Evolutionary conservation across 2,888 invertebrate species (phyloP), one percentile per base, ranked within the genome.

Genomic region (Octodonta nipae): DNA sequence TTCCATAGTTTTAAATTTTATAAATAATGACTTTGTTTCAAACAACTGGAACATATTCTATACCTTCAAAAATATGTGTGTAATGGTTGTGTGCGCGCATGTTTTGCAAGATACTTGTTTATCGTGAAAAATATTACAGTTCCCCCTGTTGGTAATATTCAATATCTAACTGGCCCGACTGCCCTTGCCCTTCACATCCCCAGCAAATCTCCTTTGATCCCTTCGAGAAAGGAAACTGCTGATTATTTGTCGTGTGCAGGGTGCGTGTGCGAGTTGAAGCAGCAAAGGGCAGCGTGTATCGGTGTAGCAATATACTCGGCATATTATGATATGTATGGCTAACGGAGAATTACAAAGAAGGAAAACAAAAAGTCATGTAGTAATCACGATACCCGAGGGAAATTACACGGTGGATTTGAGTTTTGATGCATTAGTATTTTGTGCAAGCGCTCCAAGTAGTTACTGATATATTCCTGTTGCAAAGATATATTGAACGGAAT

Each of bases 241-340:
- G 46, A 50, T 50, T 50, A 51, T 50, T 51, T 51, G 47, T 47
- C 40, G 48, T 39, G 42, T 43, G 47, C 48, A n/a, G 49, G 49
- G 50, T 50, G 49, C 43, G 42, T 41, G n/a, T n/a, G n/a, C n/a
- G n/a, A n/a, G n/a, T n/a, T n/a, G n/a, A n/a, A n/a, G n/a, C n/a
- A n/a, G n/a, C n/a, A n/a, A n/a, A n/a, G n/a, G n/a, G n/a, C n/a
- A n/a, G n/a, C n/a, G n/a, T n/a, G n/a, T n/a, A n/a, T n/a, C n/a
- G n/a, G n/a, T n/a, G n/a, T n/a, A n/a, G n/a, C n/a, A n/a, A n/a
- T n/a, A n/a, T n/a, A n/a, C n/a, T n/a, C n/a, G n/a, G n/a, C n/a
- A n/a, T n/a, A n/a, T n/a, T n/a, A n/a, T n/a, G 11, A 22, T 22
- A 22, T 22, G 10, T n/a, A 22, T n/a, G 33, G 40, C 47, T 47